Conservation (phyloP, 2,797 vertebrate species). For the Tenualosa ilisha region DNA sequence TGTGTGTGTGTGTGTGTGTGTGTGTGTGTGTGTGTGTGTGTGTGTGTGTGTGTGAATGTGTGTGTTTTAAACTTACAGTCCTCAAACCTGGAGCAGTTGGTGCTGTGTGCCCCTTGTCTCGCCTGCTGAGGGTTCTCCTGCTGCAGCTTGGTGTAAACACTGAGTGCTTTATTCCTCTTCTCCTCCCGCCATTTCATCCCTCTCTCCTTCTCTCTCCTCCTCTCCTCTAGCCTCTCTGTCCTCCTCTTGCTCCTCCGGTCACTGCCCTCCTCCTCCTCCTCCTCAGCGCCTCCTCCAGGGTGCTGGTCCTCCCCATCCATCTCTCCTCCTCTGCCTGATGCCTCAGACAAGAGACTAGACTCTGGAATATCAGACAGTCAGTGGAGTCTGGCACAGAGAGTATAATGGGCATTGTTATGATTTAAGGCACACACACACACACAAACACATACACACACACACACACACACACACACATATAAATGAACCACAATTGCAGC, state of each 20-base stretch:
- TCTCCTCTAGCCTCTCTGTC: conserved; percentile 25
- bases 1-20: background rate
- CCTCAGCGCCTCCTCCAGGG: conserved; percentile 36
- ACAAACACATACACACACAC: background rate
- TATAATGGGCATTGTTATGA: background rate
- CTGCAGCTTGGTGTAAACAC: conserved; percentile 69
- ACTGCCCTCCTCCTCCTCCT: background rate
- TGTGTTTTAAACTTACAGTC: conserved; percentile 64
- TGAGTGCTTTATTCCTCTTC: conserved; percentile 62
- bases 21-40: background rate
- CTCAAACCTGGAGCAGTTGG: conserved; percentile 65
- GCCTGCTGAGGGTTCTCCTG: conserved; percentile 41
- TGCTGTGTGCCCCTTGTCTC: conserved; percentile 34
- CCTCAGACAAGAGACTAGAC: conserved; percentile 22
- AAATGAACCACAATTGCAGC: background rate
- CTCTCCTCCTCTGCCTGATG: conserved; percentile 15
- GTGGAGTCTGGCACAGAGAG: background rate
- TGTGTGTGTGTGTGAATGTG: conserved; percentile 29
- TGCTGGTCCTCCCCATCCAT: background rate
- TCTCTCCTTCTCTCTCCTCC: conserved; percentile 41
- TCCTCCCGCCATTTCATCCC: conserved; percentile 56
- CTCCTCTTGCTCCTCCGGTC: conserved; percentile 25
- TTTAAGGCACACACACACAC: background rate
- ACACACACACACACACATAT: no score
- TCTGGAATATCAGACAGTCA: background rate